These are phyloP conservation scores for Bos javanicus DNA, from an alignment of 2,113 vertebrate genomes.

Conservation along the genomic window DNA sequence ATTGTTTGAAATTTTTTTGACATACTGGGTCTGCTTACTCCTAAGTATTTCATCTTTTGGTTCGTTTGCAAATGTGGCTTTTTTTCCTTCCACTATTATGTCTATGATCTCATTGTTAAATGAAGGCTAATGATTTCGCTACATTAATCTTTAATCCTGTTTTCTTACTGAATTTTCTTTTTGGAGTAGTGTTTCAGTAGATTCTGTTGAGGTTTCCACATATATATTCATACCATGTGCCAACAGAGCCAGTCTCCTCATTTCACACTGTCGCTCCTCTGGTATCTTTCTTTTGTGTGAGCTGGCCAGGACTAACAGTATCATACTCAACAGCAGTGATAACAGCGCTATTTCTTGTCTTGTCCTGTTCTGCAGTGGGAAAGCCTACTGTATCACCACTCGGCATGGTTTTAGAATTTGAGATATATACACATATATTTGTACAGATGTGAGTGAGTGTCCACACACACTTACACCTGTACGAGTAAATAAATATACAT, in stretches of 20 bases:
- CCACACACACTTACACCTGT: neutral
- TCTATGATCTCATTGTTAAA: neutral
- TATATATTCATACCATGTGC: neutral
- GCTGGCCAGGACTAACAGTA: neutral
- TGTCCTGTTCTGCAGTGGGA: neutral
- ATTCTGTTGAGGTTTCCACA: neutral
- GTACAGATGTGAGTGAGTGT: neutral
- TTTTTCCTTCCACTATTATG: neutral
- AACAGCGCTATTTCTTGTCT: neutral
- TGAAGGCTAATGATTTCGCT: neutral
- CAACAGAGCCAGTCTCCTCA: neutral
- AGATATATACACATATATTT: neutral
- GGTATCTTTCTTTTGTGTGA: neutral
- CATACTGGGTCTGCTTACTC: neutral
- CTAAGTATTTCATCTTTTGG: neutral
- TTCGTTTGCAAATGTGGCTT: neutral
- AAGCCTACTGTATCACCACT: neutral
- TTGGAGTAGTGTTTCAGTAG: neutral
- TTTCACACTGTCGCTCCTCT: neutral
- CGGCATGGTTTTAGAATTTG: neutral
- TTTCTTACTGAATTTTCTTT: neutral
- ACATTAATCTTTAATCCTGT: neutral
- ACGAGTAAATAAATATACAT: neutral
- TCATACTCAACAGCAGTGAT: neutral
- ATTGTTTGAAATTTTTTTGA: neutral